These are phyloP conservation scores for Aradus depressus DNA, from an alignment of 2,888 invertebrate genomes.

Conservation along the genomic window DNA sequence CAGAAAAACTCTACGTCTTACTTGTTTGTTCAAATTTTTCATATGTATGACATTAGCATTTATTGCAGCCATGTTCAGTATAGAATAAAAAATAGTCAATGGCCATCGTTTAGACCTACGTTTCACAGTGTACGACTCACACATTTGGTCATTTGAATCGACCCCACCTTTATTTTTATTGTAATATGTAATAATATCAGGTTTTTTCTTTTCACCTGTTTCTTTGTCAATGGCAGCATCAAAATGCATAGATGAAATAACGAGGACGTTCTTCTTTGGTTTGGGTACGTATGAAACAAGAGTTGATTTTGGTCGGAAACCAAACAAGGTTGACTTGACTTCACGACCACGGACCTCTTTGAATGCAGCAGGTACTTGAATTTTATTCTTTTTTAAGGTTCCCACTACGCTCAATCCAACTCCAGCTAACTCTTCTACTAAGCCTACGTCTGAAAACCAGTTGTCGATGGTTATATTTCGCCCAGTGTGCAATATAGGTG, in stretches of 20 bases:
- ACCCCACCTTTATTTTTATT: slow-evolving; percentile 23
- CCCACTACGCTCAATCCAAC: slow-evolving; percentile 5
- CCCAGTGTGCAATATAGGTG: slow-evolving; percentile 31
- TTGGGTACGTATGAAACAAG: slow-evolving; percentile 23
- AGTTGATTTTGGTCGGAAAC: slow-evolving; percentile 22
- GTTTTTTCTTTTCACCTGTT: slow-evolving; percentile 18
- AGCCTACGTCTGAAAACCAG: slow-evolving; percentile 32
- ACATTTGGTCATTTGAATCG: slow-evolving; percentile 21
- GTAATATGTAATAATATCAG: no score
- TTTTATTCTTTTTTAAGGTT: slow-evolving; percentile 19
- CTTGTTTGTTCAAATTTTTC: background rate
- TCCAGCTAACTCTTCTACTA: slow-evolving; percentile 25
- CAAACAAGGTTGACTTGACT: slow-evolving; percentile 8
- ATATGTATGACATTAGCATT: no score
- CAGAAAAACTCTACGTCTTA: background rate
- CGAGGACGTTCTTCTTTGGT: slow-evolving; percentile 17
- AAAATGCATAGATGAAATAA: slow-evolving; percentile 23
- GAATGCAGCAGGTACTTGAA: slow-evolving; percentile 13
- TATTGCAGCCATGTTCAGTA: slow-evolving; percentile 18
- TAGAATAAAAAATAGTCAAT: slow-evolving; percentile 18
- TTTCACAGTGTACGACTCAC: slow-evolving; percentile 16
- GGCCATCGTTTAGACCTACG: slow-evolving; percentile 22
- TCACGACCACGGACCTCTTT: background rate
- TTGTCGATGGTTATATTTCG: slow-evolving; percentile 33
- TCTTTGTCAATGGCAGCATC: slow-evolving; percentile 8